These are phyloP conservation scores for Phocoena phocoena DNA, from an alignment of 2,113 vertebrate species.

Conservation along the genomic window DNA sequence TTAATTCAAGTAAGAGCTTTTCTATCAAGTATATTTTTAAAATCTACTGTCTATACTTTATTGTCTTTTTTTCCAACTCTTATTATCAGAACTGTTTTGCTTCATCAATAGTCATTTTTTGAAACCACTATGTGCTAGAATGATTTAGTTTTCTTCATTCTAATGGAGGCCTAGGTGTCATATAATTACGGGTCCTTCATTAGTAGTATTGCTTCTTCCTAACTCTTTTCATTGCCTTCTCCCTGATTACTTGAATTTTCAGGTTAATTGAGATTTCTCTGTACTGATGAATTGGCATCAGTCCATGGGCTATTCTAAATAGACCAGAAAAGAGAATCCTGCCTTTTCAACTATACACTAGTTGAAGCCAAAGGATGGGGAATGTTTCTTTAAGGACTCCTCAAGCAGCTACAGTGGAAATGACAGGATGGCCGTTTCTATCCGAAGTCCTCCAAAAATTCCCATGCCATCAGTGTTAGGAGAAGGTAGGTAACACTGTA, in stretches of 20 bases:
- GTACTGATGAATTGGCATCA: neutral
- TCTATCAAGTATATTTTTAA: neutral
- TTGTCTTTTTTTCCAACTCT: neutral
- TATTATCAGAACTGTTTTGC: neutral
- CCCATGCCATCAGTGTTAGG: neutral
- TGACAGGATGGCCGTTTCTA: neutral
- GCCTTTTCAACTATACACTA: neutral
- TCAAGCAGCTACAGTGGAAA: neutral
- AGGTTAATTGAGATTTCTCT: neutral
- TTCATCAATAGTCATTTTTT: neutral
- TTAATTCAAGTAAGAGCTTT: conserved; percentile 3
- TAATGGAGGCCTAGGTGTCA: neutral
- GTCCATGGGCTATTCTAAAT: neutral
- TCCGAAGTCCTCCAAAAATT: neutral
- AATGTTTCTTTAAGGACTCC: neutral
- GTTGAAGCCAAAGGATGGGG: neutral
- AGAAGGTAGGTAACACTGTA: neutral
- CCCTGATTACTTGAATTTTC: neutral
- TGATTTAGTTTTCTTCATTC: neutral
- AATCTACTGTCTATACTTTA: neutral
- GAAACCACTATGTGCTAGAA: neutral
- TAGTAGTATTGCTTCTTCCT: neutral
- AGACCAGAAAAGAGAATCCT: neutral
- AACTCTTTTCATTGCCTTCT: neutral
- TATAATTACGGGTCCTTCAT: neutral